A percentile compares a stretch with the other conserved stretches of the same genome.
phyloP scores from a whole-genome alignment of 1,140 invertebrate genomes.

The Aphaenogaster ashmeadi region DNA sequence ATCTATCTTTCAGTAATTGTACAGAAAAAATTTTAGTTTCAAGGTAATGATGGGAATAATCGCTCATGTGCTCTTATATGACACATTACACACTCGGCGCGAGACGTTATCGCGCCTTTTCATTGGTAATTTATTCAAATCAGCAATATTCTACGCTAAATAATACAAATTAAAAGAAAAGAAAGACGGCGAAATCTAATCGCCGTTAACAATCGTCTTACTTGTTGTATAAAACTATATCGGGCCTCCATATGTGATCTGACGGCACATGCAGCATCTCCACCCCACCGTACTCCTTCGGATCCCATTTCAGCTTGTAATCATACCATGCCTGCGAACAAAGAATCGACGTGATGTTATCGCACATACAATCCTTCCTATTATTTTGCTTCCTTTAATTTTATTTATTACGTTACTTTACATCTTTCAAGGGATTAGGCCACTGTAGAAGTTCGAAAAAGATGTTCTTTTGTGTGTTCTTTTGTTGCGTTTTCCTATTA shows the following conservation, averaged over 20 bases:
- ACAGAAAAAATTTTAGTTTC: neutral
- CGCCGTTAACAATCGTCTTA: slow-evolving; percentile 87
- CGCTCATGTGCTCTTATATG: neutral
- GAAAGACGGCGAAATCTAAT: slow-evolving; percentile 10
- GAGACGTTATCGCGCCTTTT: neutral
- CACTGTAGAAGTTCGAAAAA: neutral
- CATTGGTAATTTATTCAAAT: neutral
- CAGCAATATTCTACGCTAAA: neutral
- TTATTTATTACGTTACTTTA: neutral
- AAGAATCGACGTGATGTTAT: slow-evolving; percentile 4
- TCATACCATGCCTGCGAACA: slow-evolving; percentile 96
- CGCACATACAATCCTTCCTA: neutral
- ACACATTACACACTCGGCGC: neutral
- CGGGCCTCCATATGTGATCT: slow-evolving; percentile 98
- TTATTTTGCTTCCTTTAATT: neutral
- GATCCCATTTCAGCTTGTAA: slow-evolving; percentile 98
- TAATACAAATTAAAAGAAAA: slow-evolving; percentile 71
- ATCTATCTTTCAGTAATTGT: neutral
- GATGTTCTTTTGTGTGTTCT: neutral
- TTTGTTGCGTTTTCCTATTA: neutral
- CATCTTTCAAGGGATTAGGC: neutral
- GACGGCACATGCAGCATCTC: slow-evolving; percentile 98
- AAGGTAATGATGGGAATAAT: neutral
- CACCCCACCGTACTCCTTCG: slow-evolving; percentile 97
- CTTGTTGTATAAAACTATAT: slow-evolving; percentile 99